Conservation (phyloP, 1,140 invertebrate species). For the Tribolium madens region DNA sequence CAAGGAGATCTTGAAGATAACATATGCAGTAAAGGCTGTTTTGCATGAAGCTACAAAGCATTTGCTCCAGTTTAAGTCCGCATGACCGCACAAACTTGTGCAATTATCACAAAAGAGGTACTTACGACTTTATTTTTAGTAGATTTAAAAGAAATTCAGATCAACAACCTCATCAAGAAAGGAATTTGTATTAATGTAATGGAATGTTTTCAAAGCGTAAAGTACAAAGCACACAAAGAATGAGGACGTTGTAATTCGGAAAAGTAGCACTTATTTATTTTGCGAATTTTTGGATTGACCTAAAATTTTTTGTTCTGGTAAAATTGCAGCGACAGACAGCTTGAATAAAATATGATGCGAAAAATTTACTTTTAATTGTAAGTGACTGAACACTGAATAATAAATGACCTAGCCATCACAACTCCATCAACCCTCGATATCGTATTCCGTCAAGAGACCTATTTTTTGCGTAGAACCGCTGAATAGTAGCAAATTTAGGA, state of each 20-base stretch:
- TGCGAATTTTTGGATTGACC: not conserved
- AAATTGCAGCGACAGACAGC: not conserved
- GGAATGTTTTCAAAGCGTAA: not conserved
- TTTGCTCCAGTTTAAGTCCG: slow-evolving; percentile 1
- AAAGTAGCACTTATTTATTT: not conserved
- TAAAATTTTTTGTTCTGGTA: not conserved
- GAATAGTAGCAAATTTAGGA: no score
- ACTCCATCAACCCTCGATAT: not conserved
- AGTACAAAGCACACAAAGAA: not conserved
- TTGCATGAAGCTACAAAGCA: not conserved
- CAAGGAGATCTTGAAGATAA: slow-evolving; percentile 22
- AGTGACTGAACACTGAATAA: not conserved
- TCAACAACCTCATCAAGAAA: not conserved
- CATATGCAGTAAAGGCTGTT: slow-evolving; percentile 17
- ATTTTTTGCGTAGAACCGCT: not conserved
- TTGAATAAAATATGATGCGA: not conserved
- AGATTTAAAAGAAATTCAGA: not conserved
- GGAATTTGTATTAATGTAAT: not conserved
- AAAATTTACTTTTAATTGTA: not conserved
- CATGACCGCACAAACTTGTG: not conserved
- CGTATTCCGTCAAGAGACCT: not conserved
- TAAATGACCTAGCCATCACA: not conserved
- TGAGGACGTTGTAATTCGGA: not conserved
- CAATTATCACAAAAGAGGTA: not conserved
- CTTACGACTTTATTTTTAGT: not conserved